Base-by-base conservation (phyloP, 2,113 vertebrate species). In the Uria aalge region DNA sequence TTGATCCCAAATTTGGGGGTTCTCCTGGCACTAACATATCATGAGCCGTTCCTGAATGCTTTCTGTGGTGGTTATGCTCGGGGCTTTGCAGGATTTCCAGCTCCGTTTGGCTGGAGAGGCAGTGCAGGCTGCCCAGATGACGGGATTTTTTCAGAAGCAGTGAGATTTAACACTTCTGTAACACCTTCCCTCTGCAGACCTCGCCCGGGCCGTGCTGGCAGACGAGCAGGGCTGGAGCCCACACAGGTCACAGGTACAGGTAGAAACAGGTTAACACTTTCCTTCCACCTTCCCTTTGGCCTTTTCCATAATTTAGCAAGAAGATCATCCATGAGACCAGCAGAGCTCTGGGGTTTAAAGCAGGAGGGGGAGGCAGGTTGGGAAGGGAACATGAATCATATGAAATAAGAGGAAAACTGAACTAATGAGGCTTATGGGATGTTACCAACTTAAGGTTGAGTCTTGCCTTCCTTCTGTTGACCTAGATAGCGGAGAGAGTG, bases 161-260 rank as follows among this genome's bases (percentile, higher is more conserved):
- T 23, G 6, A 83, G 59, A 55, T 30, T 57, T 84, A 73, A 22
- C 45, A 16, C 53, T 73, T 55, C n/a, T 43, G 19, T 68, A 43
- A 62, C n/a, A 9, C 60, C 19, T 79, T 74, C 18, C 15, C 30
- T 73, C 34, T 30, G 22, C 1, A 1, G 47, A 48, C 19, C 38
- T 59, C 1, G 3, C 47, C 1, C 1, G 3, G 27, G 36, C 38
- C 2, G 2, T 36, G 20, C 38, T 2, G 11, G 36, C 48, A 57
- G 22, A 56, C 0, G 4, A 38, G 32, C 4, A 1, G 55, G 53
- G 22, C 27, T 6, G 2, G 26, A 32, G 47, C 7, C 16, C 4
- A 2, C 36, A 12, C 11, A 48, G n/a, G n/a, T 68, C 6, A 5
- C 15, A 22, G 66, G 41, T 47, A 53, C 1, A 3, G 47, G 20